These are phyloP conservation scores for Pomacea canaliculata DNA, from an alignment of 2,888 invertebrate genomes.

Conservation along the genomic window DNA sequence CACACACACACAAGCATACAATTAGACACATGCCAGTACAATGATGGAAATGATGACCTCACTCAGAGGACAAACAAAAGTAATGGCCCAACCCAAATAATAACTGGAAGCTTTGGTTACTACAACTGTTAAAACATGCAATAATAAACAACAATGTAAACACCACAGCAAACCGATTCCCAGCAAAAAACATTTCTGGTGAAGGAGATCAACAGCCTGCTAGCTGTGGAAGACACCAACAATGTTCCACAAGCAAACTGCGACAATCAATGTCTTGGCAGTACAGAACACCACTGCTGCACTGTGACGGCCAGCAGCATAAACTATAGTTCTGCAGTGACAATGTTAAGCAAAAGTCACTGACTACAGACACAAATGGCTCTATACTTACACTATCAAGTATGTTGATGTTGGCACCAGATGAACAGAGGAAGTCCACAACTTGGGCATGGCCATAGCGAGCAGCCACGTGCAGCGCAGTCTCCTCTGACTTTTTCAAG, in stretches of 20 bases:
- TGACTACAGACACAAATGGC: too few species aligned
- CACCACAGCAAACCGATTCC: neutral
- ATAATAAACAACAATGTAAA: neutral
- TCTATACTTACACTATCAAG: constrained; percentile 71
- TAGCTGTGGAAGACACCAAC: too few species aligned
- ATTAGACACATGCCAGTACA: neutral
- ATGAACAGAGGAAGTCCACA: constrained; percentile 70
- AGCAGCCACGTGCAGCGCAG: constrained; percentile 76
- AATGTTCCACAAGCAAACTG: too few species aligned
- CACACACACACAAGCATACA: neutral
- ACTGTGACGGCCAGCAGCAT: too few species aligned
- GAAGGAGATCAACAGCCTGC: too few species aligned
- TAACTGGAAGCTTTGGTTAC: neutral
- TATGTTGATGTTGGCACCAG: constrained; percentile 69
- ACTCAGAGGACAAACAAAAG: too few species aligned
- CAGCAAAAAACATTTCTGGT: too few species aligned
- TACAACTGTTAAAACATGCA: neutral
- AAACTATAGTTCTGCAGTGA: too few species aligned
- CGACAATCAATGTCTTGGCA: too few species aligned
- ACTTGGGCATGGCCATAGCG: constrained; percentile 72
- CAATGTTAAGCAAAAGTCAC: too few species aligned
- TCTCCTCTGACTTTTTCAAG: constrained; percentile 74
- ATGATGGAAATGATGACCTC: neutral
- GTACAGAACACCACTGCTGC: too few species aligned
- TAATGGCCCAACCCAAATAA: too few species aligned